Evolutionary conservation across 2,113 vertebrate genomes (phyloP), one percentile per base, ranked within the genome.

Genomic region (Electrona antarctica): DNA sequence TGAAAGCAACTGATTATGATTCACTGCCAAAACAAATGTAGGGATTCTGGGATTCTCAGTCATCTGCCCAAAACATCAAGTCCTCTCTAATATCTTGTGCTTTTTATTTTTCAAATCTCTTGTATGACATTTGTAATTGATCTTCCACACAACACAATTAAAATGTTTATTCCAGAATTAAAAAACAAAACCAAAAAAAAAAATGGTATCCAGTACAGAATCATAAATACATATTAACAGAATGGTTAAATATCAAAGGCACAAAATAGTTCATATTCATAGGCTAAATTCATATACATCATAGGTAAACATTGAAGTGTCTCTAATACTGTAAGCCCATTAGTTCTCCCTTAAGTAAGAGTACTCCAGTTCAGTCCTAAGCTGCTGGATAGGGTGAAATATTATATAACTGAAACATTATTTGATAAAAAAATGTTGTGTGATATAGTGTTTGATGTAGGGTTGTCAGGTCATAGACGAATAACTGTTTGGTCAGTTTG

Each of bases 211-310:
- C n/a, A 67, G 74, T 64, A 87, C 76, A 79, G 64, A 80, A 69
- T 81, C 28, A 52, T 41, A 49, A 45, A 67, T 41, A 65, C 61
- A 49, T 8, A 29, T 66, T 15, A 69, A 51, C n/a, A 45, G 33
- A 51, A 1, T 41, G 13, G 54, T 59, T n/a, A 54, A 4, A 68
- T 0, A 62, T 79, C 14, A 69, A 85, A 89, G 78, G 83, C 73
- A 85, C 74, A 69, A 3, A 51, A 28, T 5, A 41, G 63, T 28
- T 7, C 0, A 52, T 6, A 65, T 56, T 52, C 3, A 5, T 29
- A 15, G 13, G 51, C 1, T 60, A 28, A 4, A 13, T 15, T 14
- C 33, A 15, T 47, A 58, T 29, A n/a, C 15, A 29, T 47, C 54
- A 58, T n/a, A 67, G 15, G 0, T 8, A 48, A 15, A 8, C 4